phyloP scores from a whole-genome alignment of 2,888 invertebrate genomes.

The Cistogaster globosa region DNA sequence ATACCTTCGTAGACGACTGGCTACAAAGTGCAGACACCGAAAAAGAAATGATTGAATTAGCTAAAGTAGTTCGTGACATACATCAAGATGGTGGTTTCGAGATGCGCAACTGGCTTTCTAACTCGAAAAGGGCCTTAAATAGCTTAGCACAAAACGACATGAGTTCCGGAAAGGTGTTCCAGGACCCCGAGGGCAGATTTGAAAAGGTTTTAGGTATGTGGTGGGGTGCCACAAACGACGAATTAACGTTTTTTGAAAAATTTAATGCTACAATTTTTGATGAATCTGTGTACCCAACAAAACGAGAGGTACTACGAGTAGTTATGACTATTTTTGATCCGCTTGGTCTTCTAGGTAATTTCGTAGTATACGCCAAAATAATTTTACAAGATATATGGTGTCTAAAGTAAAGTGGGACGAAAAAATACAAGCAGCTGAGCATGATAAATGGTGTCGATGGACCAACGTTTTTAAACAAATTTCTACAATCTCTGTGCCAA shows the following conservation, averaged over 20 bases:
- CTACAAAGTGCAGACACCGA: slow-evolving; percentile 58
- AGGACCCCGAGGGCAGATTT: neutral
- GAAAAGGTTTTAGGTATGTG: slow-evolving; percentile 9
- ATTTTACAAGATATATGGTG: too few species aligned
- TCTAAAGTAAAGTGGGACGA: too few species aligned
- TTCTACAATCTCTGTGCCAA: neutral
- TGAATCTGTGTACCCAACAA: neutral
- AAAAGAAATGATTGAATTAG: slow-evolving; percentile 10
- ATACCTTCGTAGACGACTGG: slow-evolving; percentile 58
- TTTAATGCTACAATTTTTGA: neutral
- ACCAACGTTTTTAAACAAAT: neutral
- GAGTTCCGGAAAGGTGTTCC: too few species aligned
- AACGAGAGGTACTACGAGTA: slow-evolving; percentile 12
- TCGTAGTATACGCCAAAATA: slow-evolving; percentile 41
- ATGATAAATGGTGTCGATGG: too few species aligned
- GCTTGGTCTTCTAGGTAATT: slow-evolving; percentile 44
- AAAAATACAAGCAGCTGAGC: too few species aligned
- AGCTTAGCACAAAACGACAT: neutral
- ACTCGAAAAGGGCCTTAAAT: slow-evolving; percentile 21
- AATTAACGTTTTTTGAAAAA: neutral
- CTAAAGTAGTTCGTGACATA: slow-evolving; percentile 35
- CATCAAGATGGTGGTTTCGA: slow-evolving; percentile 58
- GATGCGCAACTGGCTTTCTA: slow-evolving; percentile 62
- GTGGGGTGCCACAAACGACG: neutral
- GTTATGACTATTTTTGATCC: too few species aligned